phyloP scores from a whole-genome alignment of 1,140 invertebrate genomes.

The Paralvinella palmiformis region DNA sequence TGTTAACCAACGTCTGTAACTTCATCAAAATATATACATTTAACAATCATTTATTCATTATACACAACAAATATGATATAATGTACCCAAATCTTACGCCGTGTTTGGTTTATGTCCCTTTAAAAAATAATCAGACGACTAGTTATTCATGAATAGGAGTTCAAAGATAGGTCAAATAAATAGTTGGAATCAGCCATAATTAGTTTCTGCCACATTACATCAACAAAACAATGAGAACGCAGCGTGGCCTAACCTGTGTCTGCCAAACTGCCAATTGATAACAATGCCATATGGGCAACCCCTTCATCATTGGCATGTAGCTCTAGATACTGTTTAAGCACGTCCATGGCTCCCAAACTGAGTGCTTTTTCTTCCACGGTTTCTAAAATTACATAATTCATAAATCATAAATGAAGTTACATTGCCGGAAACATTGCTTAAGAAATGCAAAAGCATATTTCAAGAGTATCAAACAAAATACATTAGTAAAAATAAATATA shows the following conservation, averaged over 20 bases:
- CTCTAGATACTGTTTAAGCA: slow-evolving; percentile 55
- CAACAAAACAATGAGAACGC: too few relatives aligned
- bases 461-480: neutral
- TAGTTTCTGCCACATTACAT: too few relatives aligned
- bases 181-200: too few relatives aligned
- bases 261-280: slow-evolving; percentile 67
- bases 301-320: slow-evolving; percentile 55
- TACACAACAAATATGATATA: too few relatives aligned
- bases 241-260: slow-evolving; percentile 60
- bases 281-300: slow-evolving; percentile 62
- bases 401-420: neutral
- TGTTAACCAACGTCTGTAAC: too few relatives aligned
- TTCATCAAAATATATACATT: too few relatives aligned
- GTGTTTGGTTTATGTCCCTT: too few relatives aligned
- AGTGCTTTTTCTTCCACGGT: slow-evolving; percentile 51
- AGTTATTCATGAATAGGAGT: too few relatives aligned
- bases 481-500: neutral
- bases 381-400: neutral
- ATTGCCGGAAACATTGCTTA: neutral
- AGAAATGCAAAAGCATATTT: neutral
- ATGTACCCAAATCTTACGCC: too few relatives aligned
- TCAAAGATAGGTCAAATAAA: too few relatives aligned
- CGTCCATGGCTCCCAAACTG: slow-evolving; percentile 61
- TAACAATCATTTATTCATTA: too few relatives aligned
- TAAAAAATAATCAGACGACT: too few relatives aligned